These are phyloP conservation scores for Chaetogeoica ovagalla DNA, from an alignment of 2,888 invertebrate genomes.

Conservation along the genomic window DNA sequence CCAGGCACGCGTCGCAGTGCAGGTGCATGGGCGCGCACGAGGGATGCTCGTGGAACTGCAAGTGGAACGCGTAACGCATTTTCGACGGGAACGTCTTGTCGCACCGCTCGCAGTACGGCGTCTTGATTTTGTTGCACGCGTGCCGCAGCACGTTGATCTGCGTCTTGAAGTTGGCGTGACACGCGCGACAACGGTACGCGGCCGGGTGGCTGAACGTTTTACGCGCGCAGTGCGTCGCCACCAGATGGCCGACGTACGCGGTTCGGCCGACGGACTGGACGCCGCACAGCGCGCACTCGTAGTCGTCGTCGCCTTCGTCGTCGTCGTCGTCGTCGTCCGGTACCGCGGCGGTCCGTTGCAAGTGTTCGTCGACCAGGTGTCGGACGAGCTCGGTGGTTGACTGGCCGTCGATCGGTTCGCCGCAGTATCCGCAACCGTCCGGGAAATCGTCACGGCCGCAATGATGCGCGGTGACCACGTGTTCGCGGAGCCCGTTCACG, in stretches of 20 bases:
- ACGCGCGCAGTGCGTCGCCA: slow-evolving; percentile 25
- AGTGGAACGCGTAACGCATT: slow-evolving; percentile 64
- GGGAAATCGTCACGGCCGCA: too few species aligned
- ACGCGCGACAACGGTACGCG: slow-evolving; percentile 54
- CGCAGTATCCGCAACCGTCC: too few species aligned
- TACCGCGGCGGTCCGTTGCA: too few species aligned
- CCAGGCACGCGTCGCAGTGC: slow-evolving; percentile 56
- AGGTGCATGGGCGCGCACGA: slow-evolving; percentile 55
- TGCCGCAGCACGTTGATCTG: slow-evolving; percentile 55
- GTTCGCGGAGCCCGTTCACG: neutral
- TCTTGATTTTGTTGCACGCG: slow-evolving; percentile 53
- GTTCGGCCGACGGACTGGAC: neutral
- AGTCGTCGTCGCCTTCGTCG: neutral
- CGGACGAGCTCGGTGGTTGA: too few species aligned
- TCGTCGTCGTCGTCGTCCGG: neutral
- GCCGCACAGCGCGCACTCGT: slow-evolving; percentile 4
- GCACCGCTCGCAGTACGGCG: slow-evolving; percentile 57
- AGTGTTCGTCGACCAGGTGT: too few species aligned
- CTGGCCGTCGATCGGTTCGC: too few species aligned
- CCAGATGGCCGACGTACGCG: slow-evolving; percentile 15
- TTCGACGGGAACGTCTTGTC: slow-evolving; percentile 63
- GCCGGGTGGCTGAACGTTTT: slow-evolving; percentile 53
- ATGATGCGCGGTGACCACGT: neutral
- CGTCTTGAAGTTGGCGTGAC: slow-evolving; percentile 54
- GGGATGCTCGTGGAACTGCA: slow-evolving; percentile 60